Base-by-base conservation (phyloP, 2,797 vertebrate genomes). In the Falco naumanni region DNA sequence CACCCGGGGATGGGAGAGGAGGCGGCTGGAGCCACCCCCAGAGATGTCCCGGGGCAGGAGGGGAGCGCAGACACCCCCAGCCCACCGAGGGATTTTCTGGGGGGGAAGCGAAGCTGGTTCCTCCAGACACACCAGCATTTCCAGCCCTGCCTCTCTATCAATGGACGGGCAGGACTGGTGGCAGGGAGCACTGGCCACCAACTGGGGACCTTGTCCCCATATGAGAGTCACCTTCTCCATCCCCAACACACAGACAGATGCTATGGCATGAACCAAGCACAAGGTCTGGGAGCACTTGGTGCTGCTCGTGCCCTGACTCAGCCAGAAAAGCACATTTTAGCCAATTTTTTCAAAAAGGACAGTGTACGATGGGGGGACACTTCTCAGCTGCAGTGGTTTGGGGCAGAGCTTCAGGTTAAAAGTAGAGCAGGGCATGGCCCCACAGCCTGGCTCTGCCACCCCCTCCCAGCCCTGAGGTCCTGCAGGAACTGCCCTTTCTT, bases 291-390 rank as follows among this genome's bases (percentile, higher is more conserved):
- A 76, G 66, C 70, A 66, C 59, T 37, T 68, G 4, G 4, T 4
- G 29, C 94, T 72, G 61, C 75, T 83, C n/a, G 6, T 50, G 34
- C 51, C 48, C 75, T 17, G 60, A 75, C 61, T 61, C 57, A 68
- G 57, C 22, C 54, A 91, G 31, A 78, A 91, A 75, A 84, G 26
- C 69, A 6, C 12, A 10, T 57, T 91, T 76, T 39, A 24, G 41
- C 48, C 24, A 56, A 5, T 2, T 68, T 76, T 82, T 87, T 87
- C 64, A 24, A 39, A 80, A 92, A n/a, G 34, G 26, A 34, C 25
- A 2, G 26, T 14, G 48, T 0, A 0, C 10, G 33, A 31, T 8
- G 7, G 7, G 16, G 64, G 24, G 9, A 37, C 13, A 1, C 28
- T 34, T 19, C 4, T 9, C 53, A 82, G 74, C 43, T 74, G 69